These are phyloP conservation scores for Vireo altiloquus DNA, from an alignment of 2,113 vertebrate genomes.

Conservation along the genomic window DNA sequence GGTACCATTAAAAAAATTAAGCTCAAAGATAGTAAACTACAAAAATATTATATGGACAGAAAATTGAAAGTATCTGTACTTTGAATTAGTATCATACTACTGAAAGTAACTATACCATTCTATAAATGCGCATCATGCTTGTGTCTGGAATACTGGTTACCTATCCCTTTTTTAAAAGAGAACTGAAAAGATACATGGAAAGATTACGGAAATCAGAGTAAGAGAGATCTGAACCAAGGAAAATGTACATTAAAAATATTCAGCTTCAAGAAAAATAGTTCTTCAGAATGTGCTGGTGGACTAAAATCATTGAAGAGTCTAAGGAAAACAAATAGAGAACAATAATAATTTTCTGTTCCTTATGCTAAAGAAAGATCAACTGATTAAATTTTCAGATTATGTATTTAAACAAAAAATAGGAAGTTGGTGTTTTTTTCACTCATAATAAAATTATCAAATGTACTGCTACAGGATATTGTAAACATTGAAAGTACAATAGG, in stretches of 20 bases:
- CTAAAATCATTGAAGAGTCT: not conserved
- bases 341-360: not conserved
- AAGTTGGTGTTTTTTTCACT: not conserved
- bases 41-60: not conserved
- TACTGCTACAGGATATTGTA: not conserved
- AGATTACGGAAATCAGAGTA: not conserved
- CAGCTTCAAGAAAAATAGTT: not conserved
- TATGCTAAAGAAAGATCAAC: not conserved
- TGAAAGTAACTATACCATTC: not conserved
- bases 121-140: not conserved
- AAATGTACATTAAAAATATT: not conserved
- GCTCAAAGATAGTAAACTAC: not conserved
- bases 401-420: not conserved
- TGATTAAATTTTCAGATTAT: not conserved
- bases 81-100: no score
- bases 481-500: not conserved
- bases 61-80: not conserved
- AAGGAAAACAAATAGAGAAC: not conserved
- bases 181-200: not conserved
- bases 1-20: not conserved
- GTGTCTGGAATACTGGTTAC: not conserved
- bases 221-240: not conserved
- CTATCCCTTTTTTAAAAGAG: not conserved
- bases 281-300: not conserved
- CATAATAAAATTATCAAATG: not conserved